These are phyloP conservation scores for Dicerorhinus sumatrensis DNA, from an alignment of 2,113 vertebrate species.

Conservation along the genomic window DNA sequence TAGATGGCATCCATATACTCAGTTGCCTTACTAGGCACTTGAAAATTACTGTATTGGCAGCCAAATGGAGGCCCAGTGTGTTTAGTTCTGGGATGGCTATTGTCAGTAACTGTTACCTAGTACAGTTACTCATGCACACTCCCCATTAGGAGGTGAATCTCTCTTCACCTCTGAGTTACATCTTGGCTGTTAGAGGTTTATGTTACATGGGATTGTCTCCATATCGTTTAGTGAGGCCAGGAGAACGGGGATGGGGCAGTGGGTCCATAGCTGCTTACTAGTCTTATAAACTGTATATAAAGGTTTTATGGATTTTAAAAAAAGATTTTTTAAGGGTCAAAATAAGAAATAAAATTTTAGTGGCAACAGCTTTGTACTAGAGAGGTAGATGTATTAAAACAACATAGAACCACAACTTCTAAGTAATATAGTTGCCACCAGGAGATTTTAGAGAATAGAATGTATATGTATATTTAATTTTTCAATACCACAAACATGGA, in stretches of 20 bases:
- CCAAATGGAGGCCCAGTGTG: background rate
- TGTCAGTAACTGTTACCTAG: background rate
- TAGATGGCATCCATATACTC: background rate
- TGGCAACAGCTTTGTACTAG: conserved; percentile 42
- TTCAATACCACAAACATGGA: background rate
- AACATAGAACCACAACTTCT: background rate
- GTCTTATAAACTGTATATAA: background rate
- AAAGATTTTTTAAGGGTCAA: conserved; percentile 42
- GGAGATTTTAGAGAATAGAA: background rate
- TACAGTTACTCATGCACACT: fast-evolving
- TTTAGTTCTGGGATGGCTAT: background rate
- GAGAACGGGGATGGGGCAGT: background rate
- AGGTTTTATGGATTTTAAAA: conserved; percentile 40
- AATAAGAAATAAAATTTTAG: conserved; percentile 20
- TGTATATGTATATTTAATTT: background rate
- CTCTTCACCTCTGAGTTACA: background rate
- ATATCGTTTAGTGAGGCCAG: background rate
- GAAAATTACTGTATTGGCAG: background rate
- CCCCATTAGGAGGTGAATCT: fast-evolving
- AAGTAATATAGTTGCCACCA: background rate
- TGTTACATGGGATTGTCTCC: fast-evolving
- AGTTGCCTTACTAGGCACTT: background rate
- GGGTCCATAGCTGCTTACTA: background rate
- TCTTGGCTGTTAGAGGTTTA: background rate
- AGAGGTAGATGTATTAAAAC: conserved; percentile 19